These are phyloP conservation scores for Melinaea menophilus DNA, from an alignment of 2,888 invertebrate species.

Conservation along the genomic window DNA sequence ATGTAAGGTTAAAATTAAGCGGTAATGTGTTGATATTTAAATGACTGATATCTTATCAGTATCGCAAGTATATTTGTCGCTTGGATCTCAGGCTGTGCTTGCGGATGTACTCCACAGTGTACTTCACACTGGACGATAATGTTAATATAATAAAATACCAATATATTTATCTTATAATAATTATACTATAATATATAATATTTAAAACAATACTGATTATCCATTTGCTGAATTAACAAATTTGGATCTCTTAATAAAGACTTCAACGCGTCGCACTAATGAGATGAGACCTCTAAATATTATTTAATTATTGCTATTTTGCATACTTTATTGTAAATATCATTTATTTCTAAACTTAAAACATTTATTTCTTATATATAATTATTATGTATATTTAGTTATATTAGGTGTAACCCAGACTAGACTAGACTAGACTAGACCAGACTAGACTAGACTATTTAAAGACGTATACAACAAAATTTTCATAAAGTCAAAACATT, in stretches of 20 bases:
- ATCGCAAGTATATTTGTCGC: slow-evolving; percentile 10
- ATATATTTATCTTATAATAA: too few relatives aligned
- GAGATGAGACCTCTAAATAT: slow-evolving; percentile 1
- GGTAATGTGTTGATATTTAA: slow-evolving; percentile 3
- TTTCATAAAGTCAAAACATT: not conserved
- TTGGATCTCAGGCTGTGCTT: not conserved
- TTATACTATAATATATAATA: not conserved
- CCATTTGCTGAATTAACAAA: slow-evolving; percentile 8
- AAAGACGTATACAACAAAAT: too few relatives aligned
- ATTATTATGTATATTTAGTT: too few relatives aligned
- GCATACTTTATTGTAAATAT: too few relatives aligned
- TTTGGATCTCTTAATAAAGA: slow-evolving; percentile 57
- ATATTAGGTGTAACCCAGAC: too few relatives aligned
- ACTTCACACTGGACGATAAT: too few relatives aligned
- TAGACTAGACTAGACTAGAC: too few relatives aligned
- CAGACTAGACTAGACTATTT: too few relatives aligned
- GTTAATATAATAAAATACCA: too few relatives aligned
- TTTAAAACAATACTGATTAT: not conserved
- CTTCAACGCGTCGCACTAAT: slow-evolving; percentile 60
- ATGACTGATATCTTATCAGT: slow-evolving; percentile 24
- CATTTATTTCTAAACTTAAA: slow-evolving; percentile 11
- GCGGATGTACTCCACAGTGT: slow-evolving; percentile 2
- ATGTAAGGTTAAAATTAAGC: too few relatives aligned
- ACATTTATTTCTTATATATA: too few relatives aligned
- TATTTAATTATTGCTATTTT: too few relatives aligned